Conservation (phyloP, 2,113 vertebrate genomes). For the Sprattus sprattus region DNA sequence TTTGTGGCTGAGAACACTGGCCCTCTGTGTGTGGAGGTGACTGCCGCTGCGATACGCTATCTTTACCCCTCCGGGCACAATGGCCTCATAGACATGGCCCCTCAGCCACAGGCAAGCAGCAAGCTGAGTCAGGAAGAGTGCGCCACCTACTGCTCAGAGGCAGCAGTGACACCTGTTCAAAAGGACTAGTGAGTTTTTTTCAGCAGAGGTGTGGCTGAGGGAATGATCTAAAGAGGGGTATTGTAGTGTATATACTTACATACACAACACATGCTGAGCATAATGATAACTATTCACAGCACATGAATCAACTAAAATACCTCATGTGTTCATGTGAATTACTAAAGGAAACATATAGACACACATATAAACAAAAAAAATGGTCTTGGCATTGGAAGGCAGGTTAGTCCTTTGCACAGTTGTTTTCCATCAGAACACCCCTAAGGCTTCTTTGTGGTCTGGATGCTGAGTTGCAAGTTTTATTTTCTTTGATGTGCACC, state of each 20-base stretch:
- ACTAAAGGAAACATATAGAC: neutral
- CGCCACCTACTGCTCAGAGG: slow-evolving; percentile 33
- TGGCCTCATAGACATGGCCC: slow-evolving; percentile 27
- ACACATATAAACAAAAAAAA: neutral
- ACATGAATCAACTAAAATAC: neutral
- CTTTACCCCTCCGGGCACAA: slow-evolving; percentile 36
- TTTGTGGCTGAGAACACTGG: slow-evolving; percentile 33
- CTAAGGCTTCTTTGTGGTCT: slow-evolving; percentile 31
- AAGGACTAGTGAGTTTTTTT: neutral
- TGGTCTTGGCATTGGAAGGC: neutral
- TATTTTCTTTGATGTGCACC: slow-evolving; percentile 59
- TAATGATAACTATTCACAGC: neutral
- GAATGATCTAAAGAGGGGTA: neutral
- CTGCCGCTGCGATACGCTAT: slow-evolving; percentile 38
- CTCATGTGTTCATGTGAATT: neutral
- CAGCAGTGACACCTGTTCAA: neutral
- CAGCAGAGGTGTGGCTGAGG: neutral
- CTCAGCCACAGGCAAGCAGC: neutral
- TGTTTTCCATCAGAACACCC: slow-evolving; percentile 2
- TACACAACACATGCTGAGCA: neutral
- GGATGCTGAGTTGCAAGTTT: slow-evolving; percentile 43
- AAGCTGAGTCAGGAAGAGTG: slow-evolving; percentile 18
- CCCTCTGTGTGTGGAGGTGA: slow-evolving; percentile 33
- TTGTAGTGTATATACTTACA: neutral
- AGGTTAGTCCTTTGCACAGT: neutral